Evolutionary conservation across 2,797 vertebrate species (phyloP), one percentile per base, ranked within the genome.

Genomic region (Remorina albescens): DNA sequence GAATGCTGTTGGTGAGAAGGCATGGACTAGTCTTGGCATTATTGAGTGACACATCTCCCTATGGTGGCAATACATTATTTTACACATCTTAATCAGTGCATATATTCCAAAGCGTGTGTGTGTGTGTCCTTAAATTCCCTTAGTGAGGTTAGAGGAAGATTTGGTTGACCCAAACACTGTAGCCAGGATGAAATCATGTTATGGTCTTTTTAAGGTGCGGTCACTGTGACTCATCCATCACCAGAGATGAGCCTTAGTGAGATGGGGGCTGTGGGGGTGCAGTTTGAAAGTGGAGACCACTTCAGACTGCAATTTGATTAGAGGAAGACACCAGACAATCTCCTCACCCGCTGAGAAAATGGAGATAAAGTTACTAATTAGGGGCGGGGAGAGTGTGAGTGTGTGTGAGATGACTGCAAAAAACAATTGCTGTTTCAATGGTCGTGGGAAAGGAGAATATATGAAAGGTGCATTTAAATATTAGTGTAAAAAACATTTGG

Each of bases 141-240:
- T 49, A 1, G 73, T 44, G 70, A 60, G 60, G 49, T 65, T 73
- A 37, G 75, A 74, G 64, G 74, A 81, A 71, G 80, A 83, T 60
- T 86, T 41, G 82, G 83, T 85, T 71, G 72, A 67, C 62, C 61
- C 76, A 58, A 68, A 85, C 77, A 74, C 67, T 54, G 83, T 71
- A 63, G 78, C 71, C 68, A 69, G 72, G 76, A 80, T 84, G 79
- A 82, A 89, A 88, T 92, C 76, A 66, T 74, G 72, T 86, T 90
- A 83, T 73, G 89, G 86, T 90, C 78, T 81, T 70, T 86, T 81
- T 19, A 81, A 91, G 87, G 89, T 87, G 88, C 76, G 86, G 91
- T 86, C 84, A 56, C 60, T 73, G 63, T 93, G 90, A 92, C 80
- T 92, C 92, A 94, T 91, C 82, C 81, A 54, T 87, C 84, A 88